These are phyloP conservation scores for Atlantisia rogersi DNA, from an alignment of 2,113 vertebrate species.

Conservation along the genomic window DNA sequence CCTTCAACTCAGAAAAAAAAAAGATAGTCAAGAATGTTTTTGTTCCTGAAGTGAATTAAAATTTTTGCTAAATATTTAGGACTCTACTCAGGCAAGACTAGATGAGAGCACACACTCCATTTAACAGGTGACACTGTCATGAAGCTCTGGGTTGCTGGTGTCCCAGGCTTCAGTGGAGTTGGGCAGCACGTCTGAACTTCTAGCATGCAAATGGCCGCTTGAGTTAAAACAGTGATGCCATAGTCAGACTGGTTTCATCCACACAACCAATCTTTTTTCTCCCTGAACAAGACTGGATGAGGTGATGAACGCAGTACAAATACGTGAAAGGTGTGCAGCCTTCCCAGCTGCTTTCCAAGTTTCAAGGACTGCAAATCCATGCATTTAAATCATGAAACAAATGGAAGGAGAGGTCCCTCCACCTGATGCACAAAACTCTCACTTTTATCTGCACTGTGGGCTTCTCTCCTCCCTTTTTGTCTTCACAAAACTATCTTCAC, in stretches of 20 bases:
- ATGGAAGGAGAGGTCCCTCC: neutral
- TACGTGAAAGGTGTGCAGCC: neutral
- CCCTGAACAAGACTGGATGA: neutral
- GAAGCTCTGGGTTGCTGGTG: neutral
- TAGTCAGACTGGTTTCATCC: neutral
- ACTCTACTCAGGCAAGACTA: neutral
- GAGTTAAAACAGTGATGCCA: neutral
- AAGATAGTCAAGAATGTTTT: neutral
- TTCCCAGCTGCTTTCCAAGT: neutral
- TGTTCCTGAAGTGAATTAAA: neutral
- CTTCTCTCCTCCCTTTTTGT: neutral
- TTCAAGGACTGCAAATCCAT: neutral
- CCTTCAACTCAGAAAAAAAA: neutral
- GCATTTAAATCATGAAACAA: neutral
- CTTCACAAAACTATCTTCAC: neutral
- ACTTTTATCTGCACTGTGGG: neutral
- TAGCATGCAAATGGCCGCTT: neutral
- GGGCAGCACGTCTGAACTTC: neutral
- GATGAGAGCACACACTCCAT: rapidly evolving
- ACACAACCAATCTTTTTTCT: neutral
- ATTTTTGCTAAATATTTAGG: neutral
- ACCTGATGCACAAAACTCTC: neutral
- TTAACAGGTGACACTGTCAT: neutral
- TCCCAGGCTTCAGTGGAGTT: neutral
- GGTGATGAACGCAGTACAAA: neutral